A percentile compares a stretch with the other conserved stretches of the same genome.
Evolutionary conservation across 2,113 vertebrate species (phyloP).

Genomic region (Lanius collurio): DNA sequence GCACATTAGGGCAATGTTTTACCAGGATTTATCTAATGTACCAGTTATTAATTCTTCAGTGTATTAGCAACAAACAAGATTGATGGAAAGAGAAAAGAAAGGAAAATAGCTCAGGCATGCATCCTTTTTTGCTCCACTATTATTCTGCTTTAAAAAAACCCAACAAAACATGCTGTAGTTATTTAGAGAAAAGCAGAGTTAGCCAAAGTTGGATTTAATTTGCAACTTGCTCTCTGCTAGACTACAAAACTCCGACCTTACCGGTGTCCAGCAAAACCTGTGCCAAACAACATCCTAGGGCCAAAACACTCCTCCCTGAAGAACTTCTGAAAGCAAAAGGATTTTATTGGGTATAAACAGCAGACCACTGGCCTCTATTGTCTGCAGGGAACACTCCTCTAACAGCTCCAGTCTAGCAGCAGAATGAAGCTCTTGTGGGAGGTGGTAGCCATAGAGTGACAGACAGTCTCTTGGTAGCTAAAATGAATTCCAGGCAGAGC

Average conservation of each 20-base stretch:
- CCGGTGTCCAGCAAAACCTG: background rate
- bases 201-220: background rate
- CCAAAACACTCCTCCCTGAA: background rate
- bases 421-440: slow-evolving; percentile 32
- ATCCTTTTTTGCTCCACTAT: background rate
- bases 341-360: background rate
- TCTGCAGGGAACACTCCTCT: background rate
- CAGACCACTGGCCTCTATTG: slow-evolving; percentile 1
- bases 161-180: background rate
- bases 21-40: background rate
- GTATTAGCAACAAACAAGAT: background rate
- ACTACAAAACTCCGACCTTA: background rate
- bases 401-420: slow-evolving; percentile 16
- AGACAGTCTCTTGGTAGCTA: slow-evolving; percentile 43
- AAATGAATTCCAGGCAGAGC: slow-evolving; percentile 48
- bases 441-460: slow-evolving; percentile 47
- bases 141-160: background rate
- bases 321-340: background rate
- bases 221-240: background rate
- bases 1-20: background rate
- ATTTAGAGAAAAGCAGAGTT: background rate
- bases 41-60: background rate
- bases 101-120: background rate
- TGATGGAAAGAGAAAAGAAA: background rate
- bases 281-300: background rate